A percentile compares a stretch with the other conserved stretches of the same genome.
Evolutionary conservation across 2,888 invertebrate species (phyloP).

Genomic region (Hyalella azteca): DNA sequence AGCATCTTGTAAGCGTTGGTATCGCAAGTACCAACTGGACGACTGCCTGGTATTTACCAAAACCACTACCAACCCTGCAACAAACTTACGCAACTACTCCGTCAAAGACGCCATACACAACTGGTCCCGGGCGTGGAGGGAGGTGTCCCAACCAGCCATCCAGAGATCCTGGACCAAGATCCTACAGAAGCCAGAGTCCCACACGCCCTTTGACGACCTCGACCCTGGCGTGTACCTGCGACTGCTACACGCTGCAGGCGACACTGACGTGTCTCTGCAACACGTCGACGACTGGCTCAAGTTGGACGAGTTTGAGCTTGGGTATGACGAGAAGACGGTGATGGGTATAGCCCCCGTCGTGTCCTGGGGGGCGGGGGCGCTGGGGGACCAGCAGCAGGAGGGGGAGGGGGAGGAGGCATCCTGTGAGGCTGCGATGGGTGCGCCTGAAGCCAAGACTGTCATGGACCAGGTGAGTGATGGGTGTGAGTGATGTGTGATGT

Average conservation of each 20-base stretch:
- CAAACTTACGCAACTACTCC: neutral
- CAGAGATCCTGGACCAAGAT: neutral
- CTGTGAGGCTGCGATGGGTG: neutral
- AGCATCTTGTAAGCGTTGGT: constrained; percentile 4
- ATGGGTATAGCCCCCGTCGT: constrained; percentile 35
- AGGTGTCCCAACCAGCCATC: neutral
- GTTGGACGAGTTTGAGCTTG: constrained; percentile 3
- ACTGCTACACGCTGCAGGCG: neutral
- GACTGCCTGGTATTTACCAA: constrained; percentile 31
- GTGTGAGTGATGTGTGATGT: too few species aligned
- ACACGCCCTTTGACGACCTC: neutral
- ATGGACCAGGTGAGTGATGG: constrained; percentile 26
- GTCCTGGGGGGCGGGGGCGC: neutral
- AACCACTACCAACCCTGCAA: neutral
- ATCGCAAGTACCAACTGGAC: constrained; percentile 23
- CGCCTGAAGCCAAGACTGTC: neutral
- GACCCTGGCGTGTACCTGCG: neutral
- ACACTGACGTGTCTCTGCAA: constrained; percentile 5
- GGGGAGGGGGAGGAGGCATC: neutral
- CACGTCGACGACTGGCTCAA: constrained; percentile 11
- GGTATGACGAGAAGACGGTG: constrained; percentile 30
- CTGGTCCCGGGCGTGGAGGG: constrained; percentile 32
- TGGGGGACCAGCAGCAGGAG: too few species aligned
- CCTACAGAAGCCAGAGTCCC: neutral
- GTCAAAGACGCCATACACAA: neutral